A percentile compares a stretch with the other conserved stretches of the same genome.
phyloP scores from a whole-genome alignment of 64 coral and sea anemone species.

The Platygyra sinensis region DNA sequence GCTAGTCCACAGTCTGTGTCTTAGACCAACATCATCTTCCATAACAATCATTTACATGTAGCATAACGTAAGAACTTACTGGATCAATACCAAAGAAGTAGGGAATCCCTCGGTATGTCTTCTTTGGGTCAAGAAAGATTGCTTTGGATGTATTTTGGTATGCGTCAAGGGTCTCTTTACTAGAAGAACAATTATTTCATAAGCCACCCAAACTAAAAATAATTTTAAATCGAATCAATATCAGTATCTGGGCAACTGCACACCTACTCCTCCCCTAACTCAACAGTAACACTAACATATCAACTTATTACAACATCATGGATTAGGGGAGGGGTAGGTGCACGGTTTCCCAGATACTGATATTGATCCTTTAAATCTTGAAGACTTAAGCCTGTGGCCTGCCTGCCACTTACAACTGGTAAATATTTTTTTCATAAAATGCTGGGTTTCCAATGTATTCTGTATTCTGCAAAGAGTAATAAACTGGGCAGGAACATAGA shows the following conservation, averaged over 20 bases:
- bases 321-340: too few relatives aligned
- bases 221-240: background rate
- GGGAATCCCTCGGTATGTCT: constrained; percentile 72
- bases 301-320: too few relatives aligned
- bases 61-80: constrained; percentile 29
- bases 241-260: too few relatives aligned
- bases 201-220: background rate
- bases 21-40: background rate
- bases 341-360: too few relatives aligned
- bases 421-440: too few relatives aligned
- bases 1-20: background rate
- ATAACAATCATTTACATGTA: background rate
- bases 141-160: background rate
- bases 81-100: constrained; percentile 97
- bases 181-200: background rate
- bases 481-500: too few relatives aligned
- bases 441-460: too few relatives aligned
- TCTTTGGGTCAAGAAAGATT: constrained; percentile 52
- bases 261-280: too few relatives aligned
- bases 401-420: too few relatives aligned
- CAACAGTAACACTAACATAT: too few relatives aligned
- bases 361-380: too few relatives aligned
- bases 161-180: background rate
- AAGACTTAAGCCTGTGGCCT: background rate
- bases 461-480: too few relatives aligned